Base-by-base conservation (phyloP, 1,140 invertebrate genomes). In the Mesaphorura yosii region DNA sequence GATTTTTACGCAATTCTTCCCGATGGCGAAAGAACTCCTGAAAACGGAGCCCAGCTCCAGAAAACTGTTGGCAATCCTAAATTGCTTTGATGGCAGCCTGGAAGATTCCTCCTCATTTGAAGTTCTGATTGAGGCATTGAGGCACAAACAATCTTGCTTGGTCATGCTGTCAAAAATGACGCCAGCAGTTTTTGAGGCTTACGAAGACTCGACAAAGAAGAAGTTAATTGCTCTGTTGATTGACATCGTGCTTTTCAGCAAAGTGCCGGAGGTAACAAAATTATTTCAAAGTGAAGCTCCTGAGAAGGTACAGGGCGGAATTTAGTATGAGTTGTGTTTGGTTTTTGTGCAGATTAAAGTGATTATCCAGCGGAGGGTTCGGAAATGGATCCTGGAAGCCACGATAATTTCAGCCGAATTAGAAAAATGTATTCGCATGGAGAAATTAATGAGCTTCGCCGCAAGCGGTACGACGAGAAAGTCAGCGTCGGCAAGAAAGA, bases 371-470 rank as follows among this genome's bases (percentile, higher is more conserved):
- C 47, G 55, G 15, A 54, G 54, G 38, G 61, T 63, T 20, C 47
- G 55, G 17, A 63, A 63, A 44, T 63, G 61, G 61, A 23, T 34
- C 12, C 67, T 86, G 19, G 73, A 86, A 52, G 78, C 79, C 6
- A 64, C 73, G 25, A 70, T 82, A 15, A 70, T 86, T 34, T 69
- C 77, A 1, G 65, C 74, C 7, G 76, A 83, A 55, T 65, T 86
- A 1, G 66, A 72, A 17, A 65, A 64, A 34, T 59, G 58, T 27
- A 81, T 84, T 80, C 65, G 71, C 15, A 64, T 75, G 58, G 47
- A 68, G 48, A 54, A 17, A 53, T 48, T 10, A 22, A 5, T 6
- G 29, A 14, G 12, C 4, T 46, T 12, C 44, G 20, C 23, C 25
- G 7, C 7, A 23, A 46, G 44, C 23, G 12, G 6, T 46, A 7